Evolutionary conservation across 2,113 vertebrate genomes (phyloP).

Genomic region (Alligator sinensis): DNA sequence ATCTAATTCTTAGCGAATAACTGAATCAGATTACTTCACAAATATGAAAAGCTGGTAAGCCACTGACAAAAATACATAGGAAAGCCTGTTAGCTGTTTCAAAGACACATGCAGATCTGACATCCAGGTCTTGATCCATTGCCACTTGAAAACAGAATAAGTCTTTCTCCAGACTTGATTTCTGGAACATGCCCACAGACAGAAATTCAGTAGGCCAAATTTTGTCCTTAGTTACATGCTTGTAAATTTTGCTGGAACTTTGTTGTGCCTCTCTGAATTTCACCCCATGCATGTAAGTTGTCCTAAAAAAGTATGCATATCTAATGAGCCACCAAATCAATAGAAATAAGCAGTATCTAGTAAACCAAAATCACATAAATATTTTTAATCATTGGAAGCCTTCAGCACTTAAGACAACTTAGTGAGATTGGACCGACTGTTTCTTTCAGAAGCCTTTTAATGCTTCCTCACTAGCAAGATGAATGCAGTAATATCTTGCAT

Average conservation of each 20-base stretch:
- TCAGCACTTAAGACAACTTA: background rate
- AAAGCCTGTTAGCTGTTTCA: background rate
- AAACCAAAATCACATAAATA: background rate
- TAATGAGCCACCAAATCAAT: background rate
- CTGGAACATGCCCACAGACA: background rate
- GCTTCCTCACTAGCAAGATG: background rate
- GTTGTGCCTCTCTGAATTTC: background rate
- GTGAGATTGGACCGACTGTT: background rate
- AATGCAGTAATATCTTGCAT: background rate
- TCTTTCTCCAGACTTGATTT: constrained; percentile 8
- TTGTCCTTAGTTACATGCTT: background rate
- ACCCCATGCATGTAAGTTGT: background rate
- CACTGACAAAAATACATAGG: background rate
- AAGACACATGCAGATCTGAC: background rate
- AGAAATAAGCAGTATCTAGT: background rate
- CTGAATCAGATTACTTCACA: background rate
- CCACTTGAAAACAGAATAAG: background rate
- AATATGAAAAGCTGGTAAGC: background rate
- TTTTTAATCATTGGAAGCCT: background rate
- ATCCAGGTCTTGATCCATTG: background rate
- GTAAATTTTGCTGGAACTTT: background rate
- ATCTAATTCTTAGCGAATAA: background rate
- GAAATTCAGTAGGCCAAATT: background rate
- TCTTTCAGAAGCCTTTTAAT: background rate
- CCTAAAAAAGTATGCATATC: background rate